phyloP scores from a whole-genome alignment of 2,888 invertebrate species.

The Drosophila anomalata region DNA sequence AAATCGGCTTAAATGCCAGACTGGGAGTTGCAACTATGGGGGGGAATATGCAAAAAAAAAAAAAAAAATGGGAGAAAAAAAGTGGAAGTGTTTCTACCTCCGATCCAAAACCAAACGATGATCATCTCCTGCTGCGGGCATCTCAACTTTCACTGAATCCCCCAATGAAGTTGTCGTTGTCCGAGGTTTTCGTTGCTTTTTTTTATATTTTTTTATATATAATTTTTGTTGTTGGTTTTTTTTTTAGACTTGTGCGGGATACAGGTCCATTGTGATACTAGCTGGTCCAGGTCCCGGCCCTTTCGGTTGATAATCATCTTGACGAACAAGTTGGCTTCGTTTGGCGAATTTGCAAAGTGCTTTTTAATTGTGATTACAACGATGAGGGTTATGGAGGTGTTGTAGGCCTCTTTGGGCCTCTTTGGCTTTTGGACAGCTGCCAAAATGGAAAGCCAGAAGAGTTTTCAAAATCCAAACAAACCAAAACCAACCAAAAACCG shows the following conservation, averaged over 20 bases:
- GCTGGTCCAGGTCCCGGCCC: slow-evolving; percentile 15
- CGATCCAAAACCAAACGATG: slow-evolving; percentile 7
- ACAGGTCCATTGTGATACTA: slow-evolving; percentile 1
- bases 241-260: slow-evolving; percentile 8
- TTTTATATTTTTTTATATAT: not conserved
- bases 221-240: not conserved
- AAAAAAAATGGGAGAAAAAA: slow-evolving; percentile 26
- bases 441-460: slow-evolving; percentile 38
- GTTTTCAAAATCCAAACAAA: slow-evolving; percentile 7
- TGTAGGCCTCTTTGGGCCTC: slow-evolving; percentile 4
- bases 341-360: slow-evolving; percentile 58
- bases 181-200: slow-evolving; percentile 15
- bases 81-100: slow-evolving; percentile 39
- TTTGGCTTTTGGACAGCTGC: slow-evolving; percentile 31
- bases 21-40: not conserved
- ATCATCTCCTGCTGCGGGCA: slow-evolving; percentile 52
- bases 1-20: slow-evolving; percentile 31
- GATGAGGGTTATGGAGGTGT: slow-evolving; percentile 10
- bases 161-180: slow-evolving; percentile 55
- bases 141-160: slow-evolving; percentile 64
- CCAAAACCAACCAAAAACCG: no score
- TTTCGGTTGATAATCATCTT: slow-evolving; percentile 30
- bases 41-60: slow-evolving; percentile 12
- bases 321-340: slow-evolving; percentile 37
- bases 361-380: slow-evolving; percentile 69